These are phyloP conservation scores for Apamea epomidion DNA, from an alignment of 2,888 invertebrate genomes.

Conservation along the genomic window DNA sequence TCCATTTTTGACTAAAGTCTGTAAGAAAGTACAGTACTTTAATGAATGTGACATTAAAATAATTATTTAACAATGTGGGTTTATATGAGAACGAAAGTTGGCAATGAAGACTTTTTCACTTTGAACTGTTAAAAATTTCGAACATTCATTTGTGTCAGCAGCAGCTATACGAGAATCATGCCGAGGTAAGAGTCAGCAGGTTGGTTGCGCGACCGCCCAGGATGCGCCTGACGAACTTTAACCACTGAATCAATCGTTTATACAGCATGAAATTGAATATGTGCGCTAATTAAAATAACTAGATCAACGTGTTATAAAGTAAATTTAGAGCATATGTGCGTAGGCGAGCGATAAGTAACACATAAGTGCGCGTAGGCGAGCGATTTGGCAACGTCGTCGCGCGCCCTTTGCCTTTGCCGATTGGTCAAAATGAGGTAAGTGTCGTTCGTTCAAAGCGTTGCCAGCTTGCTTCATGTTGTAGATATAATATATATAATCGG, in stretches of 20 bases:
- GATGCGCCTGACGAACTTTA: background rate
- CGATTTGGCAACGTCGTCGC: no score
- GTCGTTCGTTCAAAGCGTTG: no score
- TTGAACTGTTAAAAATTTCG: background rate
- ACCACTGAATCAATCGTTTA: background rate
- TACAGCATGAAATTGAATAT: background rate
- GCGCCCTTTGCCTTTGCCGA: no score
- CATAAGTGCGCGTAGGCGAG: no score
- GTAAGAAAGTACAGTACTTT: constrained; percentile 52
- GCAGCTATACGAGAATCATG: background rate
- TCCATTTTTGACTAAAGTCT: constrained; percentile 82
- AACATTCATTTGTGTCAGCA: background rate
- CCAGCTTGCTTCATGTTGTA: no score
- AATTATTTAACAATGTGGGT: background rate
- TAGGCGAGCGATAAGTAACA: no score
- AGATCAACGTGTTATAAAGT: no score
- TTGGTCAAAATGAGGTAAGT: no score
- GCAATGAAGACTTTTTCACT: background rate
- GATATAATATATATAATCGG: no score
- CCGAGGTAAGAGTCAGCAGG: background rate
- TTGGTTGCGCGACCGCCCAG: background rate
- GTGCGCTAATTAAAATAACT: background rate
- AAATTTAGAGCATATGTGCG: no score
- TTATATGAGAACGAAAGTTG: background rate
- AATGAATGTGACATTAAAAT: background rate